Base-by-base conservation (phyloP, 2,797 vertebrate genomes). In the Pseudochromis fuscus region DNA sequence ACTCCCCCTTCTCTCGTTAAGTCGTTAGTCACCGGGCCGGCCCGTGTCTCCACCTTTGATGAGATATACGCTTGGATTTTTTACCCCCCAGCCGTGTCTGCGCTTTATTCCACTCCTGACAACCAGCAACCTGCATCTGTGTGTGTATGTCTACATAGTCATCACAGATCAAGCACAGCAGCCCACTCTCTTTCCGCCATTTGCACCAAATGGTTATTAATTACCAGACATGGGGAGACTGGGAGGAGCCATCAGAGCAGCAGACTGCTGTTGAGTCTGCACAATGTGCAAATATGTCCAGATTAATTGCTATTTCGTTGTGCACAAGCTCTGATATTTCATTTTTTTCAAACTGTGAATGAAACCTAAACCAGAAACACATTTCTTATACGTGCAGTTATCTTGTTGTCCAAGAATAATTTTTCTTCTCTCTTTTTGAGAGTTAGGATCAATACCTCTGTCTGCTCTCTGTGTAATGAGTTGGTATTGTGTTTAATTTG, bases 181-280 rank as follows among this genome's bases (percentile, higher is more conserved):
- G 19, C 21, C 24, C 1, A 0, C 40, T 79, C 4, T 68, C 33
- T 46, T 58, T 67, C 44, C 79, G 28, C 72, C 58, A 15, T 73
- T 95, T 96, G 94, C 94, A 96, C 66, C 66, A 74, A 96, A 96
- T 96, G 94, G 95, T 96, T 96, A 96, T 97, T 97, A 97, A 96
- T 96, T 96, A 94, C 93, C 89, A 92, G 91, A 91, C 51, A 13
- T 73, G 71, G 82, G 66, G 75, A 80, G 84, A 84, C 61, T 42
- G 67, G 65, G 68, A 77, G 67, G 61, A 77, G 62, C 11, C 21
- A 60, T 70, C 40, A 68, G 25, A 18, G 28, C 70, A 65, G 59
- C 52, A 62, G 37, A 69, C 37, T 31, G 42, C 64, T 38, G 25
- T 30, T 11, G 4, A 45, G 31, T 42, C 50, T 51, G 16, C 10